Evolutionary conservation across 1,140 invertebrate species (phyloP), one percentile per base, ranked within the genome.

Genomic region (Drosophila trapezifrons): DNA sequence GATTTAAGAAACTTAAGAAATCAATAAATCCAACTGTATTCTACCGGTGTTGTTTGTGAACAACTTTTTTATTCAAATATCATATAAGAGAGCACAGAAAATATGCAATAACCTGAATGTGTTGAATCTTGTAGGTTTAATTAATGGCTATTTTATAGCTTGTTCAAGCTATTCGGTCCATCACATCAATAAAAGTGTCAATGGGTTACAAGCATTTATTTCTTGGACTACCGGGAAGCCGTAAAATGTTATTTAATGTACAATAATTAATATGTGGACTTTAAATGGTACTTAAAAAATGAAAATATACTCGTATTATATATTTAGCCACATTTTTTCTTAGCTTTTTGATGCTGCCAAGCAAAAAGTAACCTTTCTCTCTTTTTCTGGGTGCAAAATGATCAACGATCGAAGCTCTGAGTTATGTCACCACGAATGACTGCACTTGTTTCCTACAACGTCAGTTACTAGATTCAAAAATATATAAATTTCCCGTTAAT

Each of bases 381-480:
- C 2, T 57, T 15, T 42, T 27, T 29, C n/a, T 10, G 15, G 22
- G 35, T 38, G 13, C 52, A 25, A 55, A 22, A 15, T 25, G 9
- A 38, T 22, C 52, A 15, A 38, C 37, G 20, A 27, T 40, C n/a
- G 15, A 32, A 42, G 43, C 64, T 67, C 2, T 1, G 35, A n/a
- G n/a, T 64, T 67, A 65, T 64, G 27, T 67, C 59, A 65, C 6
- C 25, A n/a, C 18, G 32, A 47, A 65, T 65, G 35, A 29, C 8
- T 40, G 25, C 45, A 42, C 8, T 64, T 32, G 25, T 40, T 64
- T 46, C 20, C 29, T 59, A 10, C 7, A 35, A 59, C 17, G 13
- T 55, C 15, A 55, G 18, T 22, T 38, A n/a, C 17, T 20, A 52
- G 12, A 52, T 13, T 52, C 29, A 35, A 52, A 52, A 20, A 52